Percentiles rank a stretch among this genome's conserved stretches.
Conservation (phyloP, 2,888 invertebrate species). For the Melangyna quadrimaculata region DNA sequence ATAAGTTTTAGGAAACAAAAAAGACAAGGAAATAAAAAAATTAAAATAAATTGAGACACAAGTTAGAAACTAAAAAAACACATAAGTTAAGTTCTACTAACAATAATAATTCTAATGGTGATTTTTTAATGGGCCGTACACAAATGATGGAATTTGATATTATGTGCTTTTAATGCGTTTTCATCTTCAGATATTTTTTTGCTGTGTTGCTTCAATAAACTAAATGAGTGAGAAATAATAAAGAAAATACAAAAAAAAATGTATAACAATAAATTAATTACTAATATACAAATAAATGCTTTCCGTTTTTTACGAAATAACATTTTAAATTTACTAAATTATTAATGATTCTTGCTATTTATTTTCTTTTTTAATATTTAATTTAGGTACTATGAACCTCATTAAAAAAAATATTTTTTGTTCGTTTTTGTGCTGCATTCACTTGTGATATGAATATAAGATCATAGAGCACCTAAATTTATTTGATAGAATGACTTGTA, state of each 20-base stretch:
- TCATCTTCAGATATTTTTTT: slow-evolving; percentile 64
- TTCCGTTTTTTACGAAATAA: neutral
- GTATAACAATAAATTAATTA: slow-evolving; percentile 46
- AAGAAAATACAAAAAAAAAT: slow-evolving; percentile 63
- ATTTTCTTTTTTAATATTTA: neutral
- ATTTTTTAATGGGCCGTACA: slow-evolving; percentile 80
- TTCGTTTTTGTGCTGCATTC: neutral
- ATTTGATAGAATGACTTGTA: neutral
- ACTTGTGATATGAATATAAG: neutral
- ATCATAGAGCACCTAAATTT: neutral
- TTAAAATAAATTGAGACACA: neutral
- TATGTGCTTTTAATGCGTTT: slow-evolving; percentile 73
- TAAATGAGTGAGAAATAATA: slow-evolving; percentile 67
- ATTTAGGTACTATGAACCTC: neutral
- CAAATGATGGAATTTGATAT: slow-evolving; percentile 81
- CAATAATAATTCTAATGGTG: slow-evolving; percentile 69
- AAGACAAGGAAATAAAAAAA: neutral
- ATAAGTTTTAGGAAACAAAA: neutral
- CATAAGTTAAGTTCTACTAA: slow-evolving; percentile 58
- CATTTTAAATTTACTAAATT: neutral
- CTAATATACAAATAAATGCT: slow-evolving; percentile 29
- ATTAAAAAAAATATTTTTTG: neutral
- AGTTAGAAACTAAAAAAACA: slow-evolving; percentile 27
- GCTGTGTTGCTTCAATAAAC: slow-evolving; percentile 68
- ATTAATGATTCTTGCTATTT: neutral